Base-by-base conservation (phyloP, 1,140 invertebrate genomes). In the Bombus waltoni region DNA sequence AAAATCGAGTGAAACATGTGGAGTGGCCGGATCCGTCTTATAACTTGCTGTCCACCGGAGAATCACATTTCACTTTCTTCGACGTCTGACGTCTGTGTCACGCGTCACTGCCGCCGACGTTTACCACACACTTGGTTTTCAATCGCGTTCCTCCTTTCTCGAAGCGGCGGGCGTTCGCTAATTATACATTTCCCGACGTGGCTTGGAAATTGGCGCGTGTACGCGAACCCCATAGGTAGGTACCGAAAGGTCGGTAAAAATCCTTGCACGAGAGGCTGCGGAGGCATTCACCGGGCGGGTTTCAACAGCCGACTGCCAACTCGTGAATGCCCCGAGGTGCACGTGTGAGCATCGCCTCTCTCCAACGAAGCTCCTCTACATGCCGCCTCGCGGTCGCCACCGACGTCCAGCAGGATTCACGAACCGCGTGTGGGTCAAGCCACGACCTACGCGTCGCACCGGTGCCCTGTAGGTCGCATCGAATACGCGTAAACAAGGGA, bases 401-500 rank as follows among this genome's bases (percentile, higher is more conserved):
- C 85, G 44, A 57, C 65, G 59, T 59, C 40, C 47, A 59, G 2
- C 15, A 72, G 57, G 32, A 25, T 44, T 87, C 83, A 13, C 76
- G 40, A 32, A 68, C 4, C 66, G 35, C 22, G 92, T 94, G 90
- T 94, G 90, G 93, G 93, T 94, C 93, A 91, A 94, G 87, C 86
- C 92, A 73, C 89, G 92, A 93, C 91, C 93, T 93, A 92, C 91
- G 91, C 91, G 91, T 70, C 88, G 87, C 82, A n/a, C 47, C 42
- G 38, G 59, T 83, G 68, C 70, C 75, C 74, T 68, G 35, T 79
- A 76, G 59, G 32, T 75, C 74, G 47, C 70, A n/a, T 71, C 72
- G 44, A 88, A 88, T 66, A 87, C 81, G 28, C 38, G 70, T 62
- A 44, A 76, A 38, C 32, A 38, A 10, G 28, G 3, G 40, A 32